Evolutionary conservation across 2,113 vertebrate species (phyloP).

Genomic region (Brachypodius melanocephalos): DNA sequence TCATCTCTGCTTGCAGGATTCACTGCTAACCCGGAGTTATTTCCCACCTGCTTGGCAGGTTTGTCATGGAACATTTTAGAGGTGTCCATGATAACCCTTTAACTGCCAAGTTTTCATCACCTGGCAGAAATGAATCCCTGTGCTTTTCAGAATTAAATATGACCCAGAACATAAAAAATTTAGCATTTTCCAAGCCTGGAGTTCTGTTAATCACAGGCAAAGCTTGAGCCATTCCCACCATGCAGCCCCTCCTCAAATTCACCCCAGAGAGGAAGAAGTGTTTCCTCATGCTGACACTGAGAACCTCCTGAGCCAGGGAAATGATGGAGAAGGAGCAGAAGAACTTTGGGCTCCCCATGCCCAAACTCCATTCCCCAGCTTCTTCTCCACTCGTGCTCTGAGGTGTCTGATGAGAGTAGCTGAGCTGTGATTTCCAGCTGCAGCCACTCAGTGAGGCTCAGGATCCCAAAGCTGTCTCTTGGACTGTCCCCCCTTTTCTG

Average conservation of each 20-base stretch:
- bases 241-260: neutral
- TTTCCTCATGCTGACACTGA: neutral
- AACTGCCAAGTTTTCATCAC: neutral
- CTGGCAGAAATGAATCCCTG: neutral
- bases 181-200: neutral
- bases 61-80: neutral
- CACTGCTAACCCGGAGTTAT: neutral
- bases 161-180: neutral
- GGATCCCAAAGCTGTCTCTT: neutral
- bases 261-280: neutral
- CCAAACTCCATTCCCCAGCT: neutral
- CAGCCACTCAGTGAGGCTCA: neutral
- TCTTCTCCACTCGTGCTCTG: fast-evolving
- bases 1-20: neutral
- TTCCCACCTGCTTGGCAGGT: neutral
- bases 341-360: neutral
- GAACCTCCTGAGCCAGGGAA: neutral
- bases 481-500: neutral
- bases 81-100: neutral
- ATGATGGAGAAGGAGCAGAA: neutral
- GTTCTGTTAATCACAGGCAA: neutral
- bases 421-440: neutral
- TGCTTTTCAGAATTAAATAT: neutral
- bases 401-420: neutral
- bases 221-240: neutral